Conservation (phyloP, 2,888 invertebrate genomes). For the Hydrotaea diabolus region DNA sequence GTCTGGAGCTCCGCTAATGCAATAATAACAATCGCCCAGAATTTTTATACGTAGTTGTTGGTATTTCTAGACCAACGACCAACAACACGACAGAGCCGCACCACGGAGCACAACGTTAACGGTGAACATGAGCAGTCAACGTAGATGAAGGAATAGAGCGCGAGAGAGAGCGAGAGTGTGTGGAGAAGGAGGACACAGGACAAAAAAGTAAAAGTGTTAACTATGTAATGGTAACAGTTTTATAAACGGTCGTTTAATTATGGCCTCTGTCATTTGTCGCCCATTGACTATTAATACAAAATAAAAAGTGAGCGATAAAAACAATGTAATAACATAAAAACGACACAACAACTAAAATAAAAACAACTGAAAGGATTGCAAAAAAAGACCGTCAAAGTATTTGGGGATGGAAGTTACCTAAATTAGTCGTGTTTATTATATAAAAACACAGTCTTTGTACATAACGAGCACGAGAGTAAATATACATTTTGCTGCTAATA, state of each 20-base stretch:
- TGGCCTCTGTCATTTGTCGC: conserved; percentile 58
- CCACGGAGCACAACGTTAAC: conserved; percentile 20
- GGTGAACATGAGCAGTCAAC: not conserved
- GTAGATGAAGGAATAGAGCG: not conserved
- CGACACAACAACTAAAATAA: conserved; percentile 10
- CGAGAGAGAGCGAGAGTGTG: conserved; percentile 13
- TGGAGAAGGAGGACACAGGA: conserved; percentile 22
- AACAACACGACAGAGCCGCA: conserved; percentile 5
- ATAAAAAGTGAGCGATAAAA: conserved; percentile 30
- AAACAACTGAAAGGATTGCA: conserved; percentile 32
- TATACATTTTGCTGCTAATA: too few relatives aligned
- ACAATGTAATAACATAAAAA: conserved; percentile 7
- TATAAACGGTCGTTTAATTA: conserved; percentile 65
- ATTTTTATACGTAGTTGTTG: conserved; percentile 97
- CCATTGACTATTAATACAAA: conserved; percentile 52
- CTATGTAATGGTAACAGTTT: conserved; percentile 61
- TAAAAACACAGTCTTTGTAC: too few relatives aligned
- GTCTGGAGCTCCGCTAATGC: conserved; percentile 96
- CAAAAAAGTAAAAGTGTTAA: conserved; percentile 58
- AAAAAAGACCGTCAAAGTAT: conserved; percentile 31
- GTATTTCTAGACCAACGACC: conserved; percentile 86
- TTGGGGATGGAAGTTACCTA: not conserved
- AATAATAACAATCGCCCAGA: conserved; percentile 98
- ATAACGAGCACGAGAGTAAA: not conserved
- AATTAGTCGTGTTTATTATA: too few relatives aligned